phyloP scores from a whole-genome alignment of 1,140 invertebrate species.

The Drosophila sechellia region DNA sequence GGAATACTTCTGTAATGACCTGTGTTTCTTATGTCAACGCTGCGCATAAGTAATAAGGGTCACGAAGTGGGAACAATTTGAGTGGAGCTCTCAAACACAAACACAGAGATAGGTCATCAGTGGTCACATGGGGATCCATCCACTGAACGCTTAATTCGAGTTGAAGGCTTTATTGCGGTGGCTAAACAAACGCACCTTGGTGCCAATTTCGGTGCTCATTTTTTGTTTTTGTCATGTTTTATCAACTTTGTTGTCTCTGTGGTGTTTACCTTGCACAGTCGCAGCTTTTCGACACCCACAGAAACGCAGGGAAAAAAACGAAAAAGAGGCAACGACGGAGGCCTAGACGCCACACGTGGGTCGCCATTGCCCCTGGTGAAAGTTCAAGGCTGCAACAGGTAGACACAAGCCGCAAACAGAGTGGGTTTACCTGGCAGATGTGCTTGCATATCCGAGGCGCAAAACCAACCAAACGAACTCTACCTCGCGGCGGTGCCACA shows the following conservation, averaged over 20 bases:
- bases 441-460: background rate
- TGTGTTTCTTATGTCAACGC: too few relatives aligned
- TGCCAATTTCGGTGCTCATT: conserved; percentile 65
- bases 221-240: conserved; percentile 21
- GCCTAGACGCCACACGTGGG: conserved; percentile 49
- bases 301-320: background rate
- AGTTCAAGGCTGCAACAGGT: conserved; percentile 69
- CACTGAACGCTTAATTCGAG: conserved; percentile 64
- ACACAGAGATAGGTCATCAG: conserved; percentile 2
- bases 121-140: conserved; percentile 10
- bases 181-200: conserved; percentile 74
- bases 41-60: conserved; percentile 1
- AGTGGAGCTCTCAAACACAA: background rate
- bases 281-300: conserved; percentile 39
- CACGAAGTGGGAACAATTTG: background rate
- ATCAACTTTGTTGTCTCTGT: conserved; percentile 45
- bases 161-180: conserved; percentile 61
- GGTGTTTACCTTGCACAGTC: conserved; percentile 60
- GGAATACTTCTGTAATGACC: too few relatives aligned
- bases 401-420: conserved; percentile 18
- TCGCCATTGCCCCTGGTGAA: conserved; percentile 60
- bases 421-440: conserved; percentile 4
- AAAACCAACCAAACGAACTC: background rate
- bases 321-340: conserved; percentile 3
- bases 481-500: conserved; percentile 9